Percentiles rank a stretch among this genome's conserved stretches.
These are phyloP conservation scores for Microcebus murinus DNA, from an alignment of 2,113 vertebrate species.

Conservation along the genomic window DNA sequence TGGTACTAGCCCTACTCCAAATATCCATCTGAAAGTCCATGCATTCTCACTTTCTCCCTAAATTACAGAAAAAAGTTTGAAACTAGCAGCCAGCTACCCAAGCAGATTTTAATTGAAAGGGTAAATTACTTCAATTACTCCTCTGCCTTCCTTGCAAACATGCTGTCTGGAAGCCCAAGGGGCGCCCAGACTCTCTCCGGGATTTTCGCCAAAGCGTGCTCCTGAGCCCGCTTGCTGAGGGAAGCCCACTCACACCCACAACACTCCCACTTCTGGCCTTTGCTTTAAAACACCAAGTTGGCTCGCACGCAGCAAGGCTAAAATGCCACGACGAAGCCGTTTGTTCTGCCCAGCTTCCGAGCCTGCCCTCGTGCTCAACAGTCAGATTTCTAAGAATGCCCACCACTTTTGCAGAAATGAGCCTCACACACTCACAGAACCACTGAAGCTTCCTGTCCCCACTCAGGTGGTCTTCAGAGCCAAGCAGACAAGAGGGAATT, in stretches of 20 bases:
- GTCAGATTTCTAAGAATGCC: not conserved
- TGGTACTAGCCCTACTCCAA: too few relatives aligned
- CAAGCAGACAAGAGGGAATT: not conserved
- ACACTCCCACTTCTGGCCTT: not conserved
- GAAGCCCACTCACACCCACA: not conserved
- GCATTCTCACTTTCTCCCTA: constrained; percentile 16
- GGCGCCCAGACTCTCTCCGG: not conserved
- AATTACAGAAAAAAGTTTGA: constrained; percentile 6
- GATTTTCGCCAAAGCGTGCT: not conserved
- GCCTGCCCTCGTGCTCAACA: not conserved
- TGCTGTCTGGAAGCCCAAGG: not conserved
- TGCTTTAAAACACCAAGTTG: not conserved
- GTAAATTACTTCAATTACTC: constrained; percentile 2
- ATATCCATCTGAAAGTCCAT: not conserved
- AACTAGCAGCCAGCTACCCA: constrained; percentile 3
- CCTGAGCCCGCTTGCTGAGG: not conserved
- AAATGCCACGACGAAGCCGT: not conserved
- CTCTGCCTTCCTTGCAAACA: not conserved
- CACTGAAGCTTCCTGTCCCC: not conserved
- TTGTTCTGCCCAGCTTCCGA: not conserved
- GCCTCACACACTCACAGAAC: not conserved
- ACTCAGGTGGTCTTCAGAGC: not conserved
- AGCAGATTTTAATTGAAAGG: constrained; percentile 43
- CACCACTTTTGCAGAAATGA: not conserved
- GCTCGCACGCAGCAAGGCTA: fast-evolving